A percentile compares a stretch with the other conserved stretches of the same genome.
phyloP scores from a whole-genome alignment of 2,797 vertebrate genomes.

The Manis crassicaudata region DNA sequence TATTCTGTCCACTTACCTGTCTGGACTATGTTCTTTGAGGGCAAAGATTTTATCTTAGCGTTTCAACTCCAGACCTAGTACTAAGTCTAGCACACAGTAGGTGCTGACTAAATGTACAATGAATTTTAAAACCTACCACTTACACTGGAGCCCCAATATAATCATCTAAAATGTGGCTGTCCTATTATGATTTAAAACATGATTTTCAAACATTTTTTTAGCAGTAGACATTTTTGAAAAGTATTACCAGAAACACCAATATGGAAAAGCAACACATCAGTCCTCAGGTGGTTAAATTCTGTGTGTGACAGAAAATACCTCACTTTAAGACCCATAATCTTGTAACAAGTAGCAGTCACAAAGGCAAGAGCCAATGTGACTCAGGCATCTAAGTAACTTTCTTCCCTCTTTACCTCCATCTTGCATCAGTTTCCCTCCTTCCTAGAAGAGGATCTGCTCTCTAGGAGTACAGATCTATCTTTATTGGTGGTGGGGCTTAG shows the following conservation, averaged over 20 bases:
- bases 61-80: neutral
- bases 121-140: neutral
- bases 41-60: neutral
- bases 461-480: neutral
- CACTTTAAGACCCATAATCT: neutral
- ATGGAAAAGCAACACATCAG: neutral
- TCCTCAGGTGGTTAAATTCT: neutral
- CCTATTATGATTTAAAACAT: neutral
- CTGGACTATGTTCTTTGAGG: neutral
- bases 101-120: constrained; percentile 34
- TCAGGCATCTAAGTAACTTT: neutral
- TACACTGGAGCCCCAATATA: neutral
- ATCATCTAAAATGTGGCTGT: neutral
- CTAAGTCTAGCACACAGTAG: neutral
- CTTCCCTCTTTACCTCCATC: neutral
- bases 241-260: neutral
- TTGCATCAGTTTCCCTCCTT: neutral
- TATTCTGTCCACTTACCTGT: neutral
- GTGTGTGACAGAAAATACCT: neutral
- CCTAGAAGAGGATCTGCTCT: neutral
- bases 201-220: neutral
- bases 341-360: neutral
- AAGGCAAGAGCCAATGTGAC: neutral
- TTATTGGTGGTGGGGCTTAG: neutral
- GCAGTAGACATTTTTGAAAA: neutral